Percentiles rank a stretch among this genome's conserved stretches.
phyloP scores from a whole-genome alignment of 2,113 vertebrate genomes.

The Pardalotus punctatus region DNA sequence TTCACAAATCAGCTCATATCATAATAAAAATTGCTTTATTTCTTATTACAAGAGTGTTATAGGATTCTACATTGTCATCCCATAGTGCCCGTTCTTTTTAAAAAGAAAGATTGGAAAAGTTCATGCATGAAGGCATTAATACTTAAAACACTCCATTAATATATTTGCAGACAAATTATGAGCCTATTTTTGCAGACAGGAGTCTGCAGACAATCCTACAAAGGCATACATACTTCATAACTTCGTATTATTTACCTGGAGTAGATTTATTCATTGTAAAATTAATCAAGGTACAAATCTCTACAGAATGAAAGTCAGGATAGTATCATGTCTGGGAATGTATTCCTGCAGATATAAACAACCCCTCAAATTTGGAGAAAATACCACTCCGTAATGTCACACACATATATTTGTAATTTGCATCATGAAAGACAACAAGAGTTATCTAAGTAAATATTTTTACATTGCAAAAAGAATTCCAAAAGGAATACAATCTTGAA shows the following conservation, averaged over 20 bases:
- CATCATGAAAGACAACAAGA: not conserved
- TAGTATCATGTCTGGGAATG: not conserved
- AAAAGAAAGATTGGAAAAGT: not conserved
- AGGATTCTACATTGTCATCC: not conserved
- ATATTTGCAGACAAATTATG: not conserved
- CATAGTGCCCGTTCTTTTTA: not conserved
- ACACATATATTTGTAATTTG: not conserved
- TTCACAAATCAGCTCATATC: not conserved
- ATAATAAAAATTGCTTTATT: conserved; percentile 6
- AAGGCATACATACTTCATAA: not conserved
- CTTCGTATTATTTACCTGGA: not conserved
- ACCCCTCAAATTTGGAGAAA: not conserved
- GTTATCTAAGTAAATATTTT: not conserved
- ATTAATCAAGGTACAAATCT: not conserved
- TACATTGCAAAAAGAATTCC: not conserved
- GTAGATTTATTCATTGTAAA: not conserved
- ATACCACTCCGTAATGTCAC: not conserved
- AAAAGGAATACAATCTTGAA: not conserved
- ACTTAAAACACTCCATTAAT: not conserved
- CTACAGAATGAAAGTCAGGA: not conserved
- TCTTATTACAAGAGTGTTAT: not conserved
- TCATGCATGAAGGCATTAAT: not conserved
- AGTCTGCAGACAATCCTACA: not conserved
- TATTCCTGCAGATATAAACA: not conserved
- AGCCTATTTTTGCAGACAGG: not conserved